These are phyloP conservation scores for Stylophora pistillata DNA, from an alignment of 64 coral and sea anemone species.

Conservation along the genomic window DNA sequence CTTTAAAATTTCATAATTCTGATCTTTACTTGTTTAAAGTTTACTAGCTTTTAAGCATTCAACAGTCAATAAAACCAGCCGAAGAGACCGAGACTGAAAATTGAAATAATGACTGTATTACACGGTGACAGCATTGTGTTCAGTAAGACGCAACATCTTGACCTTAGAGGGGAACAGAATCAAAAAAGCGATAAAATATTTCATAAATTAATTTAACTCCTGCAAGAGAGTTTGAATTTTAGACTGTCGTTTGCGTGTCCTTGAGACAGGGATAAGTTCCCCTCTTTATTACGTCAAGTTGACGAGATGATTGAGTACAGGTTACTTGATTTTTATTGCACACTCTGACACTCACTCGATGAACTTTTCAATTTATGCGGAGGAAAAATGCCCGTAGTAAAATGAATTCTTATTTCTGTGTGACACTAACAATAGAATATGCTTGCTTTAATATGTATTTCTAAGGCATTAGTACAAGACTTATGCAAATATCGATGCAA, in stretches of 20 bases:
- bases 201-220: not conserved
- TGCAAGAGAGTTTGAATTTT: not conserved
- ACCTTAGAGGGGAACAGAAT: not conserved
- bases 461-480: not conserved
- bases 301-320: not conserved
- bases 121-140: not conserved
- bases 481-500: not conserved
- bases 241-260: not conserved
- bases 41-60: conserved; percentile 26
- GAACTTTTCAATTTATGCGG: not conserved
- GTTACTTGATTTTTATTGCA: not conserved
- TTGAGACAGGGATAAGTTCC: not conserved
- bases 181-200: not conserved
- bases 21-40: conserved; percentile 45
- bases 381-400: not conserved
- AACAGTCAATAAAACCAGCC: conserved; percentile 8
- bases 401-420: not conserved
- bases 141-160: not conserved
- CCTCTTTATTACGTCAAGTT: not conserved
- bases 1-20: conserved; percentile 47
- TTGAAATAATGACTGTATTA: not conserved
- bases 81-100: not conserved
- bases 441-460: not conserved
- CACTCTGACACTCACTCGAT: not conserved
- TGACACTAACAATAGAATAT: not conserved